phyloP scores from a whole-genome alignment of 2,888 invertebrate species.

The Saturnia japonica region DNA sequence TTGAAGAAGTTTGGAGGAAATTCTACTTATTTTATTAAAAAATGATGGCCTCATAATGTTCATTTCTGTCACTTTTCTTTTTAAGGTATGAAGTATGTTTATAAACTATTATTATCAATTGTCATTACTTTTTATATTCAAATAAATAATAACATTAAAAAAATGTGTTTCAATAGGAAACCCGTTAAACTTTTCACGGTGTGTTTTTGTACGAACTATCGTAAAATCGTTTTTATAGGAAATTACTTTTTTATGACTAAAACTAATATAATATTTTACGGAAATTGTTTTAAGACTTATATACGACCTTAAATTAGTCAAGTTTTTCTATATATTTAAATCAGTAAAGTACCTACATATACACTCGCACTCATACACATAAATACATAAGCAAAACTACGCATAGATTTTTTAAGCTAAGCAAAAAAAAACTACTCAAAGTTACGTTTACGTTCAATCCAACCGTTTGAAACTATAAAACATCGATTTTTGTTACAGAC shows the following conservation, averaged over 20 bases:
- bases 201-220: background rate
- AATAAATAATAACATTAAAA: conserved; percentile 7
- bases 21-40: background rate
- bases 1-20: too few species aligned
- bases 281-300: too few species aligned
- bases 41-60: background rate
- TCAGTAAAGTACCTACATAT: too few species aligned
- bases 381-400: too few species aligned
- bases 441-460: background rate
- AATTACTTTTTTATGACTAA: conserved; percentile 3
- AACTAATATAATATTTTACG: background rate
- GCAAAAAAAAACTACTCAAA: too few species aligned
- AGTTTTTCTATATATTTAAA: too few species aligned
- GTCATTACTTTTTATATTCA: background rate
- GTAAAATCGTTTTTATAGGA: conserved; percentile 5
- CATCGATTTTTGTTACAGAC: conserved; percentile 56
- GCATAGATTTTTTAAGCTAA: too few species aligned
- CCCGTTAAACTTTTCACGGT: background rate
- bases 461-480: background rate
- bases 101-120: background rate
- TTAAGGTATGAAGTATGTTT: background rate
- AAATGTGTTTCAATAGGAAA: background rate
- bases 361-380: too few species aligned
- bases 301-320: too few species aligned
- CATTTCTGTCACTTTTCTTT: background rate